These are phyloP conservation scores for Microctenopoma lineatum DNA, from an alignment of 2,797 vertebrate genomes.

Conservation along the genomic window DNA sequence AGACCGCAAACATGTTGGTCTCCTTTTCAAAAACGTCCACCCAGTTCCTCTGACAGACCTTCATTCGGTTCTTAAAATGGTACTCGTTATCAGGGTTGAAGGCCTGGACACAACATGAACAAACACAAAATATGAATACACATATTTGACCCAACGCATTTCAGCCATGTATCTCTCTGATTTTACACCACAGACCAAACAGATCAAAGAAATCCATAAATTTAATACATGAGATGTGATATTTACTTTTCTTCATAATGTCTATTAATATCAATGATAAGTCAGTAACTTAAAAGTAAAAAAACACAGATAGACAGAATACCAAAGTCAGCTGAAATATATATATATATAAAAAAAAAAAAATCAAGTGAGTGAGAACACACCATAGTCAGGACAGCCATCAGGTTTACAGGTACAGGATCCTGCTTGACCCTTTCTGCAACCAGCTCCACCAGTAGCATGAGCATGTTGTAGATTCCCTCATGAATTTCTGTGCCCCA, in stretches of 20 bases:
- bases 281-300: not conserved
- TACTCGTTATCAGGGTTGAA: constrained; percentile 99
- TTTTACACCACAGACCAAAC: not conserved
- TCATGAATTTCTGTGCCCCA: constrained; percentile 99
- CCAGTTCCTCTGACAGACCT: constrained; percentile 97
- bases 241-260: not conserved
- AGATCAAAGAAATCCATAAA: not conserved
- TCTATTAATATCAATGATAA: not conserved
- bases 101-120: constrained; percentile 80
- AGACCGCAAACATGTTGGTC: constrained; percentile 92
- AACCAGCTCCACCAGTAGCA: constrained; percentile 96
- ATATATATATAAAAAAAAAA: too few relatives aligned
- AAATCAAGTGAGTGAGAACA: constrained; percentile 9
- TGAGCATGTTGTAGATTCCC: constrained; percentile 99
- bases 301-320: not conserved
- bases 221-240: not conserved
- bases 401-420: constrained; percentile 92
- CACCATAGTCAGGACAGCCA: constrained; percentile 97
- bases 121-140: constrained; percentile 10
- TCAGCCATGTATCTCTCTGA: not conserved
- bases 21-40: constrained; percentile 97
- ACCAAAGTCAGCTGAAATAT: not conserved
- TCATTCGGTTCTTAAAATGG: constrained; percentile 99
- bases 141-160: not conserved
- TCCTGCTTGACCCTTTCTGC: constrained; percentile 98